Base-by-base conservation (phyloP, 2,888 invertebrate genomes). In the Nomada lathburiana region DNA sequence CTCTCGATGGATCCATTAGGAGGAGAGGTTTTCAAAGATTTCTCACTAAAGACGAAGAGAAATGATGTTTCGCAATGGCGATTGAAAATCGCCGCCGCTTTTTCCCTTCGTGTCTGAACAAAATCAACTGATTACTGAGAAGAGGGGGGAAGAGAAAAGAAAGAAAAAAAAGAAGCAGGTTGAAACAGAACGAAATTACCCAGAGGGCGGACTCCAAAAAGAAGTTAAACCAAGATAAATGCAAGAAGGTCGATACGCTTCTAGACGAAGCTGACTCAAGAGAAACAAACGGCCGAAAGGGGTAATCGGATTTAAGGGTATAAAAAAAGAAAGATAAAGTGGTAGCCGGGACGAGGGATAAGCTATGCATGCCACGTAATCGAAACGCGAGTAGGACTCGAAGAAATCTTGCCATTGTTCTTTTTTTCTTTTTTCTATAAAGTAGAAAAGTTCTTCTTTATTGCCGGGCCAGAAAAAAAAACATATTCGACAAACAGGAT, bases 361-460 rank as follows among this genome's bases (percentile, higher is more conserved):
- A 77, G 47, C 71, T 75, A 81, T 78, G 82, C 86, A 86, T 86
- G 86, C 86, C 86, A 83, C 82, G 77, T 64, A 72, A 53, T 70
- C 47, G 79, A 72, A 78, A 18, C 67, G 55, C 71, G 71, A 44
- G 53, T 69, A 29, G 57, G 44, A 50, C 50, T 52, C 11, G 64
- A 44, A 79, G 26, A 80, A 73, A 59, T 65, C 69, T 11, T 63
- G 42, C 65, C 36, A 36, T 5, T 36, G 36, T 69, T 47, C 62
- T 55, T 50, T 18, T 4, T 57, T 57, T 44, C 16, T 29, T 63
- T 55, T 47, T 53, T 53, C 59, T 50, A 71, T 71, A 77, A 86
- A 86, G 72, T 84, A 77, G 68, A 82, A 82, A 82, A 86, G 62
- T 63, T 68, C 75, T 67, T 73, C 75, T 86, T 86, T 86, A 86